A percentile compares a stretch with the other conserved stretches of the same genome.
These are phyloP conservation scores for Lithophane ornitopus DNA, from an alignment of 2,888 invertebrate species.

Conservation along the genomic window DNA sequence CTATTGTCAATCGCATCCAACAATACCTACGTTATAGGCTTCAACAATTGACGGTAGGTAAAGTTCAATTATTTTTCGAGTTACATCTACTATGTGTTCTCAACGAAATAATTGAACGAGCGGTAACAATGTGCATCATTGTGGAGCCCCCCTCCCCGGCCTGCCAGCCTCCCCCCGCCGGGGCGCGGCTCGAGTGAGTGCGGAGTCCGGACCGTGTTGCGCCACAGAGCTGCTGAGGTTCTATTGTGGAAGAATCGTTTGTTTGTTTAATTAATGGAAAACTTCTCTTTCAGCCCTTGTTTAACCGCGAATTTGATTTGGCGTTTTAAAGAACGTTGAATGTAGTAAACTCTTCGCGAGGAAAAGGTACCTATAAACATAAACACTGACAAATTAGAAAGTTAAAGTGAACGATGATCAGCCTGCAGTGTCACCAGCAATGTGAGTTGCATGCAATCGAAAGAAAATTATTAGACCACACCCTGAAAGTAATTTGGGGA, in stretches of 20 bases:
- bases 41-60: constrained; percentile 16
- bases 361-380: not conserved
- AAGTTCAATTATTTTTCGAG: constrained; percentile 49
- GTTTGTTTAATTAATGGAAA: constrained; percentile 29
- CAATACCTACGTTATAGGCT: constrained; percentile 28
- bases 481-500: not conserved
- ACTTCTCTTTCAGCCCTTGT: not conserved
- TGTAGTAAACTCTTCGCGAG: not conserved
- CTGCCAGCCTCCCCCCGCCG: too few relatives aligned
- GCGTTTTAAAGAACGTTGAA: not conserved
- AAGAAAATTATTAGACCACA: not conserved
- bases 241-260: constrained; percentile 17
- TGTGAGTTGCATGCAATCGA: not conserved
- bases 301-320: not conserved
- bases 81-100: constrained; percentile 40
- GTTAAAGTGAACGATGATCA: too few relatives aligned
- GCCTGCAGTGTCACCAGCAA: too few relatives aligned
- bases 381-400: not conserved
- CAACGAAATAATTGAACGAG: constrained; percentile 58
- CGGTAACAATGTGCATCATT: constrained; percentile 46
- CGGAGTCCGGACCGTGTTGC: constrained; percentile 31
- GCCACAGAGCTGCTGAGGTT: constrained; percentile 22
- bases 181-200: constrained; percentile 43
- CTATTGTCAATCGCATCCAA: constrained; percentile 6
- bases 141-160: not conserved